Evolutionary conservation across 2,797 vertebrate genomes (phyloP).

Genomic region (Melanotaenia maccullochi): DNA sequence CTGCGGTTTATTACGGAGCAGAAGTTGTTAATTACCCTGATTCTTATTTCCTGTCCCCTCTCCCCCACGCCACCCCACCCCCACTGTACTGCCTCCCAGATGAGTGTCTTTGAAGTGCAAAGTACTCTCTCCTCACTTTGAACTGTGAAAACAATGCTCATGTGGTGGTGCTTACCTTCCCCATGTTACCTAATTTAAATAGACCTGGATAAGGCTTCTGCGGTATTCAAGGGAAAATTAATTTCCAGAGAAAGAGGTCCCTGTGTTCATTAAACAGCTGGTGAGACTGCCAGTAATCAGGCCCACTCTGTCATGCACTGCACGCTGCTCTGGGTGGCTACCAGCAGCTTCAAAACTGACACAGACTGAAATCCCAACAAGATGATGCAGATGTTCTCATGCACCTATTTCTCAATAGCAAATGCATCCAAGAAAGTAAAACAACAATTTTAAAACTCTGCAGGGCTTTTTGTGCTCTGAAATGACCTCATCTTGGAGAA

Average conservation of each 20-base stretch:
- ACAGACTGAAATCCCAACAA: constrained; percentile 32
- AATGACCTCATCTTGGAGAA: not conserved
- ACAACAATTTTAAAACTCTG: constrained; percentile 20
- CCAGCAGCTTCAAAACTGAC: constrained; percentile 56
- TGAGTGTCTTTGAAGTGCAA: constrained; percentile 93
- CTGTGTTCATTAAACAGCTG: constrained; percentile 86
- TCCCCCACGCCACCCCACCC: constrained; percentile 78
- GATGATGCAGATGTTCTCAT: constrained; percentile 27
- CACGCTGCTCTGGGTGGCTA: constrained; percentile 52
- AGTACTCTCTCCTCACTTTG: constrained; percentile 90
- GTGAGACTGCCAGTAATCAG: constrained; percentile 78
- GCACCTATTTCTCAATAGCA: constrained; percentile 30
- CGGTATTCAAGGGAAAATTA: constrained; percentile 86
- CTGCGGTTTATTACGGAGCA: constrained; percentile 87
- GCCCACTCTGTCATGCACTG: constrained; percentile 57
- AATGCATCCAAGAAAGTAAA: constrained; percentile 22
- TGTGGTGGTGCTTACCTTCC: constrained; percentile 88
- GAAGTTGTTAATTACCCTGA: constrained; percentile 92
- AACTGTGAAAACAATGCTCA: constrained; percentile 90
- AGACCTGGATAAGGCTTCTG: constrained; percentile 86
- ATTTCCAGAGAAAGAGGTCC: constrained; percentile 84
- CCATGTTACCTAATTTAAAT: constrained; percentile 89
- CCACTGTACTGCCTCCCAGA: constrained; percentile 87
- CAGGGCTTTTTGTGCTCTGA: constrained; percentile 13
- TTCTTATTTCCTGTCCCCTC: constrained; percentile 90